phyloP scores from a whole-genome alignment of 2,797 vertebrate species.

The Podargus strigoides region DNA sequence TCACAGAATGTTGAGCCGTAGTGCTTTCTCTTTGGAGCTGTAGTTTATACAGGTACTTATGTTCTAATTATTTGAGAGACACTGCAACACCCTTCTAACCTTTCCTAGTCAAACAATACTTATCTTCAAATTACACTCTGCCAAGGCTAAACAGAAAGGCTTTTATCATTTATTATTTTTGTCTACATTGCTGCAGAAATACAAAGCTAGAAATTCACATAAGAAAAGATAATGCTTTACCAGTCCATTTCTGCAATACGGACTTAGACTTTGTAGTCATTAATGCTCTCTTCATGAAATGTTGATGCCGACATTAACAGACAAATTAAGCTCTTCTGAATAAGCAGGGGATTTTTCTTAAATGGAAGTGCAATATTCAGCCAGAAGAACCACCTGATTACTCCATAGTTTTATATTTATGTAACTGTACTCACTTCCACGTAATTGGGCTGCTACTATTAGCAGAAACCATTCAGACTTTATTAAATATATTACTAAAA shows the following conservation, averaged over 20 bases:
- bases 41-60: neutral
- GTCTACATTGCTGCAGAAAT: neutral
- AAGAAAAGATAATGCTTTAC: neutral
- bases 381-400: neutral
- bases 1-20: too few species aligned
- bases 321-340: conserved; percentile 12
- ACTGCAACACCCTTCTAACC: neutral
- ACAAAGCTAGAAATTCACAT: neutral
- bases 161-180: neutral
- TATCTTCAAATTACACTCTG: neutral
- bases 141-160: neutral
- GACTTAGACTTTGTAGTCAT: neutral
- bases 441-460: conserved; percentile 45
- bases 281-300: conserved; percentile 1
- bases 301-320: neutral
- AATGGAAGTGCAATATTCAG: neutral
- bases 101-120: neutral
- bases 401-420: conserved; percentile 27
- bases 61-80: neutral
- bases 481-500: conserved; percentile 64
- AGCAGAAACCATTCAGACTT: conserved; percentile 51
- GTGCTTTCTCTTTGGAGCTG: neutral
- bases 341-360: neutral
- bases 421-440: neutral
- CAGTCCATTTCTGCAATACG: neutral